phyloP scores from a whole-genome alignment of 1,140 invertebrate species.

The Liolophura sinensis region DNA sequence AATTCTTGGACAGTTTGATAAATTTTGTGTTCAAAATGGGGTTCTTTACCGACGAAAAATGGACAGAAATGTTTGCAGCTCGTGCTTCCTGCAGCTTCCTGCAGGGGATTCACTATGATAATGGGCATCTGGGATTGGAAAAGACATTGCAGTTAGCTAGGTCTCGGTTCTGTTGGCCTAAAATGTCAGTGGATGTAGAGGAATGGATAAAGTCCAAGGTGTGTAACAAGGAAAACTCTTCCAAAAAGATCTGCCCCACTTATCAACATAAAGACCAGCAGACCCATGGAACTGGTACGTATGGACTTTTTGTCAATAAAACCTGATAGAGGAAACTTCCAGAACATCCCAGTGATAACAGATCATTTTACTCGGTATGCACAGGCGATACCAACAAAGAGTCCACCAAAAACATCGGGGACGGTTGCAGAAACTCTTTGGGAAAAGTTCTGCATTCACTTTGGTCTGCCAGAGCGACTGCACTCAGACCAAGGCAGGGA shows the following conservation, averaged over 20 bases:
- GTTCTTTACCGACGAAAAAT: too few relatives aligned
- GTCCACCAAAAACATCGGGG: slow-evolving; percentile 15
- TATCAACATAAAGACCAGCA: neutral
- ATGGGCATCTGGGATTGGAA: slow-evolving; percentile 6
- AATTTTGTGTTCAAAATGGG: too few relatives aligned
- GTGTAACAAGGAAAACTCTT: slow-evolving; percentile 8
- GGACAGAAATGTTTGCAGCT: too few relatives aligned
- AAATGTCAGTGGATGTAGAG: slow-evolving; percentile 1
- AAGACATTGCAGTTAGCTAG: slow-evolving; percentile 5
- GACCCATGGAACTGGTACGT: slow-evolving; percentile 14
- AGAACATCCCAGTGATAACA: slow-evolving; percentile 22
- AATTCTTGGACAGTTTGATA: too few relatives aligned
- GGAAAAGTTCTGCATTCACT: slow-evolving; percentile 18
- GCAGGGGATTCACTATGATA: slow-evolving; percentile 1
- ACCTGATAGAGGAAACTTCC: slow-evolving; percentile 4
- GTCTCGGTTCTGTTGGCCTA: neutral
- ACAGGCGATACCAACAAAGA: slow-evolving; percentile 19
- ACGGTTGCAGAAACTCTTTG: slow-evolving; percentile 13
- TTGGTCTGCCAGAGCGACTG: slow-evolving; percentile 14
- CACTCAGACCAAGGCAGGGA: slow-evolving; percentile 19
- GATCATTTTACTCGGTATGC: too few relatives aligned
- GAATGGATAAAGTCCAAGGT: neutral
- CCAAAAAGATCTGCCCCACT: slow-evolving; percentile 2
- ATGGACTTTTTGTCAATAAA: slow-evolving; percentile 21
- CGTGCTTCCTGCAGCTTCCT: neutral